These are phyloP conservation scores for Masticophis lateralis DNA, from an alignment of 2,797 vertebrate genomes.

Conservation along the genomic window DNA sequence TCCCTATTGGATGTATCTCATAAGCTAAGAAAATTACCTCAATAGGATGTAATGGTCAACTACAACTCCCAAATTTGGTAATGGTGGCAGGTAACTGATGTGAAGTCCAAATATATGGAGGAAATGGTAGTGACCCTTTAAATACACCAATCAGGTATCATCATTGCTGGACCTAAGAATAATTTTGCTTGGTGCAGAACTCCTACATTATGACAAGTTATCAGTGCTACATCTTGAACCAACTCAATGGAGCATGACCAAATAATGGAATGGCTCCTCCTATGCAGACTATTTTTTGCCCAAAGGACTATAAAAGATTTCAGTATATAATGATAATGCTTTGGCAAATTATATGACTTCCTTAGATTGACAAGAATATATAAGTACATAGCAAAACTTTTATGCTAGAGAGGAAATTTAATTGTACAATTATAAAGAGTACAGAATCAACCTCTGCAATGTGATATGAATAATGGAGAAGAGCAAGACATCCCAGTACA, in stretches of 20 bases:
- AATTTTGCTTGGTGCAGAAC: not conserved
- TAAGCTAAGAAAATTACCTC: not conserved
- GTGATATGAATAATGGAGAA: not conserved
- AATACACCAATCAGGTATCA: not conserved
- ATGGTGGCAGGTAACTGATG: not conserved
- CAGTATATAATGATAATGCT: not conserved
- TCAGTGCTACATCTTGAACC: not conserved
- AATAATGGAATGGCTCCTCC: not conserved
- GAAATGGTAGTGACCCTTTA: not conserved
- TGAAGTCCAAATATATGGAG: not conserved
- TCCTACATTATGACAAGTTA: not conserved
- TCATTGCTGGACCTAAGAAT: not conserved
- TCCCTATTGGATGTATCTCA: not conserved
- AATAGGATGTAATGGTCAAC: not conserved
- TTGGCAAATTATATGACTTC: not conserved
- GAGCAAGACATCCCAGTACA: not conserved
- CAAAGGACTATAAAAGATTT: not conserved
- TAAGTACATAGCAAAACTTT: not conserved
- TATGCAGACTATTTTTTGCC: not conserved
- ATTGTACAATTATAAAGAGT: not conserved
- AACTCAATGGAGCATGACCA: not conserved
- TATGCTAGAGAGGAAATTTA: not conserved
- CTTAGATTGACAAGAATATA: not conserved
- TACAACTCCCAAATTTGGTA: not conserved
- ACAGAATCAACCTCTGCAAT: not conserved